Conservation (phyloP, 1,140 invertebrate genomes). For the Linepithema humile region DNA sequence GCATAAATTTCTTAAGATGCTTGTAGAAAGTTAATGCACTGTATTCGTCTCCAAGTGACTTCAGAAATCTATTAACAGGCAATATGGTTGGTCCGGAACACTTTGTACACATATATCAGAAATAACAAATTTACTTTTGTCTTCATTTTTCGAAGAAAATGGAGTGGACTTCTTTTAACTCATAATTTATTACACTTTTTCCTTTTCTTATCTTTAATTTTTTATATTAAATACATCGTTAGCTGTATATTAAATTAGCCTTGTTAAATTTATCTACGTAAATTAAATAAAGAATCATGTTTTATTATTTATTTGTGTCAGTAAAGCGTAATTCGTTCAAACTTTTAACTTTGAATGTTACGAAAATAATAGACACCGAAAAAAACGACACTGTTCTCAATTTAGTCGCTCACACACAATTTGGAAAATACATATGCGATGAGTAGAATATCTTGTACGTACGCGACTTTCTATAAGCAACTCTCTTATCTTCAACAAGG, state of each 20-base stretch:
- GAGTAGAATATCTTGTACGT: background rate
- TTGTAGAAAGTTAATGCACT: too few species aligned
- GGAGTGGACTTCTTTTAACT: background rate
- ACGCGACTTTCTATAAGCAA: too few species aligned
- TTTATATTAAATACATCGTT: background rate
- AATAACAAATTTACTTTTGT: background rate
- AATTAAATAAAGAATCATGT: background rate
- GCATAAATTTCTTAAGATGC: too few species aligned
- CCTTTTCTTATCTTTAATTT: background rate
- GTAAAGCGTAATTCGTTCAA: background rate
- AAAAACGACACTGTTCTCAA: background rate
- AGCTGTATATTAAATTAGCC: background rate
- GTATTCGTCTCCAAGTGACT: too few species aligned
- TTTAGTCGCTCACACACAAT: background rate
- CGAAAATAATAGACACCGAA: background rate
- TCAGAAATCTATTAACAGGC: too few species aligned
- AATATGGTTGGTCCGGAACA: too few species aligned
- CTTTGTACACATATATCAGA: too few species aligned
- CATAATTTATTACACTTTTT: background rate
- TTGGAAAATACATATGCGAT: background rate
- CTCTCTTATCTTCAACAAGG: background rate
- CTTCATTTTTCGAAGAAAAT: background rate
- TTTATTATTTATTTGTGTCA: background rate
- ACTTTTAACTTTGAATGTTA: background rate
- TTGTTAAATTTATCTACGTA: background rate